phyloP scores from a whole-genome alignment of 2,113 vertebrate genomes.

The Naja naja region DNA sequence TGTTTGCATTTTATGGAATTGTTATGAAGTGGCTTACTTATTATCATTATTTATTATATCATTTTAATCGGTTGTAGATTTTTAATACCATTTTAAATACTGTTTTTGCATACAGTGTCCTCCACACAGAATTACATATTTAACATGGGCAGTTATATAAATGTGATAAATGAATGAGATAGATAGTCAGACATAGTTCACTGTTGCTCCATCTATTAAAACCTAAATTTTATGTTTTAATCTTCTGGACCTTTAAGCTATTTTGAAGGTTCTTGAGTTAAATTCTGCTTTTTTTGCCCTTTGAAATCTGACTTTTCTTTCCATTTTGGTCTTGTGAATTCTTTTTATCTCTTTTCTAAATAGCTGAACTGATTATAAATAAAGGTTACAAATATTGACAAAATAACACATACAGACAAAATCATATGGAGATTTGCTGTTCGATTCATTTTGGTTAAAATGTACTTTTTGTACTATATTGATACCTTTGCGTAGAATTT shows the following conservation, averaged over 20 bases:
- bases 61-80: not conserved
- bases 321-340: slow-evolving; percentile 1
- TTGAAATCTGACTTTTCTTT: slow-evolving; percentile 36
- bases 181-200: not conserved
- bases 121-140: not conserved
- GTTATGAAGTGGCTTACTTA: not conserved
- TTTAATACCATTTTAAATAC: not conserved
- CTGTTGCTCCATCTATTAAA: not conserved
- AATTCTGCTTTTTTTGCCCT: not conserved
- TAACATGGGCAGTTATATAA: not conserved
- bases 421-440: slow-evolving; percentile 1
- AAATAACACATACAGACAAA: slow-evolving; percentile 19
- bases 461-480: not conserved
- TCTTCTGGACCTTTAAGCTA: not conserved
- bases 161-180: not conserved
- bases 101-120: not conserved
- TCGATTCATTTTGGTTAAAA: slow-evolving; percentile 21
- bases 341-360: slow-evolving; percentile 27
- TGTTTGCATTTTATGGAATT: not conserved
- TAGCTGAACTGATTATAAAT: slow-evolving; percentile 23
- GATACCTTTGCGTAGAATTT: not conserved
- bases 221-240: not conserved
- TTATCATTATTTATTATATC: not conserved
- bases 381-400: not conserved
- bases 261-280: slow-evolving; percentile 20